A percentile compares a stretch with the other conserved stretches of the same genome.
phyloP scores from a whole-genome alignment of 1,140 invertebrate species.

The Piezodorus guildinii region DNA sequence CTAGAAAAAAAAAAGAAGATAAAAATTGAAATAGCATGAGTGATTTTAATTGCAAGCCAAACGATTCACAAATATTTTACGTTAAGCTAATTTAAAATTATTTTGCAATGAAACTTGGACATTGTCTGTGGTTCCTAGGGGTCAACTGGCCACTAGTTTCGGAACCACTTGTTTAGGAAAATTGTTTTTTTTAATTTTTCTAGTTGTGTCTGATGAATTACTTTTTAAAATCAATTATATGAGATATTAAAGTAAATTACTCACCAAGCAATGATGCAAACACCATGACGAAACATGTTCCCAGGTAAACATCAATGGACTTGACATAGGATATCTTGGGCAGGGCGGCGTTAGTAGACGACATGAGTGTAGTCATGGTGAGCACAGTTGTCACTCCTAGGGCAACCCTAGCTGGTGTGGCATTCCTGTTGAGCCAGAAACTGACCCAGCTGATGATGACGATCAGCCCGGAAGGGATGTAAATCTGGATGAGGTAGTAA shows the following conservation, averaged over 20 bases:
- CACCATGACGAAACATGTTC: conserved; percentile 96
- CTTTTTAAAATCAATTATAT: too few relatives aligned
- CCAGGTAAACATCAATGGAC: conserved; percentile 95
- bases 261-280: conserved; percentile 87
- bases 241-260: conserved; percentile 31
- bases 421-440: conserved; percentile 90
- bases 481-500: conserved; percentile 98
- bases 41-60: too few relatives aligned
- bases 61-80: too few relatives aligned
- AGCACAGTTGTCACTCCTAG: conserved; percentile 94
- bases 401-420: conserved; percentile 90
- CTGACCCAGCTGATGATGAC: conserved; percentile 98
- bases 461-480: conserved; percentile 96
- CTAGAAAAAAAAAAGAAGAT: too few relatives aligned
- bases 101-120: too few relatives aligned
- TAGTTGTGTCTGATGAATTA: too few relatives aligned
- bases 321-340: conserved; percentile 98
- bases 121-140: too few relatives aligned
- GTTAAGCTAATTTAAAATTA: too few relatives aligned
- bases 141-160: too few relatives aligned
- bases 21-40: too few relatives aligned
- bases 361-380: conserved; percentile 98
- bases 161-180: too few relatives aligned
- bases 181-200: too few relatives aligned
- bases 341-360: conserved; percentile 92